phyloP scores from a whole-genome alignment of 2,888 invertebrate species.

The Gandaritis pyraliata region DNA sequence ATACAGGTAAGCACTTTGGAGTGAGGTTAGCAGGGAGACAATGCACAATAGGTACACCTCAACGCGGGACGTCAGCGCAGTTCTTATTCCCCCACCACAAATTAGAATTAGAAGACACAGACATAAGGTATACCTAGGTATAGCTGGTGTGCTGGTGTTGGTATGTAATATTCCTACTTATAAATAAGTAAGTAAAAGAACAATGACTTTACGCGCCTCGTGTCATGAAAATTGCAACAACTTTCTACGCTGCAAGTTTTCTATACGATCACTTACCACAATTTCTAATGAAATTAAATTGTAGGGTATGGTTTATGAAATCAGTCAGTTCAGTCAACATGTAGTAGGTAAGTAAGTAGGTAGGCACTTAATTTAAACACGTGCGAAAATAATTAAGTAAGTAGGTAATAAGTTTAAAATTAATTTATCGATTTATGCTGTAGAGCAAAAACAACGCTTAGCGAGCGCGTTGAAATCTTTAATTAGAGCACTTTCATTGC shows the following conservation, averaged over 20 bases:
- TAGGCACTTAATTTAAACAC: neutral
- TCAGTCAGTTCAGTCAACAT: neutral
- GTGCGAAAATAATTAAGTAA: neutral
- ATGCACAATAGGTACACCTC: too few relatives aligned
- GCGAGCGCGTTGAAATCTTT: constrained; percentile 38
- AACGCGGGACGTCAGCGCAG: too few relatives aligned
- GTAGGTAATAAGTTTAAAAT: too few relatives aligned
- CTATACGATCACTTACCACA: constrained; percentile 33
- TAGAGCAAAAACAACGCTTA: neutral
- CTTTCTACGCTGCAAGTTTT: constrained; percentile 49
- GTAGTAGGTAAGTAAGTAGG: neutral
- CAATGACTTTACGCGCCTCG: constrained; percentile 8
- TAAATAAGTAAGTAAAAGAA: neutral
- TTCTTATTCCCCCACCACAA: too few relatives aligned
- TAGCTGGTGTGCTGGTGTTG: neutral
- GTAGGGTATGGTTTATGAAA: constrained; percentile 11
- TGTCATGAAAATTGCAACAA: constrained; percentile 34
- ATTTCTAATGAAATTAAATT: constrained; percentile 26
- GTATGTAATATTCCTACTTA: neutral
- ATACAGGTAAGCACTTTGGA: too few relatives aligned
- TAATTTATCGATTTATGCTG: too few relatives aligned
- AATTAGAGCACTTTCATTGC: constrained; percentile 13
- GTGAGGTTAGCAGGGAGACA: too few relatives aligned
- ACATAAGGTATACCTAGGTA: too few relatives aligned
- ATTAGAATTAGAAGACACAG: too few relatives aligned